These are phyloP conservation scores for Distichodus sexfasciatus DNA, from an alignment of 2,797 vertebrate species.

Conservation along the genomic window DNA sequence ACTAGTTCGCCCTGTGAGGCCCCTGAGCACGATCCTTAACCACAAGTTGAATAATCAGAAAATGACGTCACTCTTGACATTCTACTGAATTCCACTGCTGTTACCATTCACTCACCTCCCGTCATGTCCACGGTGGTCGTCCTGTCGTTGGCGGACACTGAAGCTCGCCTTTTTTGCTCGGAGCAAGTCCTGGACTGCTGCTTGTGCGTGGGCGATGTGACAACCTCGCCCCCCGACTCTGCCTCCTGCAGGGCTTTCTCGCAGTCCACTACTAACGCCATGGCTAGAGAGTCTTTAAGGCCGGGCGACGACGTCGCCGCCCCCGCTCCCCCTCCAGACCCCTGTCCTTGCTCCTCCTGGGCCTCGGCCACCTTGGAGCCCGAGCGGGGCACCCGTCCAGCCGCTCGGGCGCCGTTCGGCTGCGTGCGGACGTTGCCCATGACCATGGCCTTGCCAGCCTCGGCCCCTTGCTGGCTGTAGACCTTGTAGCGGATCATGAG, in stretches of 20 bases:
- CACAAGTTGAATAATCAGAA: too few relatives aligned
- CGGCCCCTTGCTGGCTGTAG: constrained; percentile 79
- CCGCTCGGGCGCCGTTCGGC: constrained; percentile 64
- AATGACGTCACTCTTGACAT: too few relatives aligned
- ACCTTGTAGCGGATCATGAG: constrained; percentile 95
- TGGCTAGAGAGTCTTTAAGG: constrained; percentile 66
- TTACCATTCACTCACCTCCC: constrained; percentile 57
- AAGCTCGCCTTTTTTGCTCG: constrained; percentile 74
- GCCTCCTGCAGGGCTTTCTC: constrained; percentile 53
- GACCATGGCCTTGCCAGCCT: constrained; percentile 66
- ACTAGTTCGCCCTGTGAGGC: too few relatives aligned
- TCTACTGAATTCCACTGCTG: neutral
- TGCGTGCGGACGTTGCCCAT: constrained; percentile 73
- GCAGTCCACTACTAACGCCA: constrained; percentile 71
- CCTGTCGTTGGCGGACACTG: constrained; percentile 71
- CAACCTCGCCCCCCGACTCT: constrained; percentile 64
- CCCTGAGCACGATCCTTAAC: too few relatives aligned
- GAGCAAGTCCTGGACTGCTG: constrained; percentile 73
- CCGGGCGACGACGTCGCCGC: constrained; percentile 60
- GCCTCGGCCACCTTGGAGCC: constrained; percentile 75
- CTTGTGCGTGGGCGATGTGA: constrained; percentile 70
- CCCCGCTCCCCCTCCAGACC: constrained; percentile 4
- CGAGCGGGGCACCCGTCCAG: constrained; percentile 63
- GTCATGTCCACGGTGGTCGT: constrained; percentile 65
- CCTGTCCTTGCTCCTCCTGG: constrained; percentile 65